These are phyloP conservation scores for Ips nitidus DNA, from an alignment of 1,140 invertebrate genomes.

Conservation along the genomic window DNA sequence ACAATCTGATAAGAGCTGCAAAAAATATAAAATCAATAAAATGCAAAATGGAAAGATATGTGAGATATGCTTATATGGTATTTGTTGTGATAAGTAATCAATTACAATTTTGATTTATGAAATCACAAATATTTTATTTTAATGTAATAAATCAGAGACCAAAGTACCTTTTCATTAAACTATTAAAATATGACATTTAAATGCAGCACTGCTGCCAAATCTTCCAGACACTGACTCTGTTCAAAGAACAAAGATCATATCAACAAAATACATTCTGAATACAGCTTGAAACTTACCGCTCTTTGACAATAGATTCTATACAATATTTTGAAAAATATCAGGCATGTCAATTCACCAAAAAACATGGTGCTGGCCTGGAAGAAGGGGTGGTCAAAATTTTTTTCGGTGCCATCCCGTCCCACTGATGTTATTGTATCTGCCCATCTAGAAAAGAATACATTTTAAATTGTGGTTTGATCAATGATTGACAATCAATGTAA, in stretches of 20 bases:
- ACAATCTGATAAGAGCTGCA: too few relatives aligned
- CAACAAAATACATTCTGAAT: background rate
- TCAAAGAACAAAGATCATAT: background rate
- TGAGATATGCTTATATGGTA: too few relatives aligned
- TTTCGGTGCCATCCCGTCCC: constrained; percentile 63
- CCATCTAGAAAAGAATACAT: constrained; percentile 65
- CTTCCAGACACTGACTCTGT: too few relatives aligned
- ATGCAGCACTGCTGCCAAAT: too few relatives aligned
- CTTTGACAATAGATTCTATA: constrained; percentile 56
- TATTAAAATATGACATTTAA: too few relatives aligned
- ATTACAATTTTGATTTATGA: too few relatives aligned
- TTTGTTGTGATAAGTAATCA: too few relatives aligned
- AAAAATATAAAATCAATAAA: too few relatives aligned
- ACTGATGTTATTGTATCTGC: constrained; percentile 69
- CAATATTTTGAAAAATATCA: constrained; percentile 71
- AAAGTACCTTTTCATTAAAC: too few relatives aligned
- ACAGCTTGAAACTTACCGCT: constrained; percentile 54
- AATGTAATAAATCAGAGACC: too few relatives aligned
- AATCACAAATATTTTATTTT: too few relatives aligned
- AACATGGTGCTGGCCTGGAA: constrained; percentile 88
- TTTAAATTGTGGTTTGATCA: background rate
- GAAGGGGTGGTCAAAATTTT: constrained; percentile 86
- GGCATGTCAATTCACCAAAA: constrained; percentile 82
- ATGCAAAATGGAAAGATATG: too few relatives aligned
- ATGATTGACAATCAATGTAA: background rate